Evolutionary conservation across 2,797 vertebrate species (phyloP).

Genomic region (Myotis myotis): DNA sequence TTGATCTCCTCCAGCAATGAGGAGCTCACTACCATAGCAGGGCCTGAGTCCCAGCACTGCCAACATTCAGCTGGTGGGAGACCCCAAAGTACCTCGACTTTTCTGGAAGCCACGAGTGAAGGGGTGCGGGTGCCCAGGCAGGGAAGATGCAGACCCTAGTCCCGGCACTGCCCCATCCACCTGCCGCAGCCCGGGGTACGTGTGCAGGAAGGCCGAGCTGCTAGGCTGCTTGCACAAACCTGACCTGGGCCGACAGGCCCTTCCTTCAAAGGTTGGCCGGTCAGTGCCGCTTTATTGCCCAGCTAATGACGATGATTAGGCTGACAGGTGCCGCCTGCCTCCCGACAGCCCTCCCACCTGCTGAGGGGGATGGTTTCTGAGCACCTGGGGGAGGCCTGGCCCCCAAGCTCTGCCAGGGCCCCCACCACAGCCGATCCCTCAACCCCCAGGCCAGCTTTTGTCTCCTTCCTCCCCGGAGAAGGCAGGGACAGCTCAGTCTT

Average conservation of each 20-base stretch:
- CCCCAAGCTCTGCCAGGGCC: neutral
- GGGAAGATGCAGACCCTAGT: neutral
- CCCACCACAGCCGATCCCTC: neutral
- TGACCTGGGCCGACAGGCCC: slow-evolving; percentile 78
- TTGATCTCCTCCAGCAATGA: neutral
- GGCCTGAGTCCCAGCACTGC: neutral
- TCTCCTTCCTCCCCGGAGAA: neutral
- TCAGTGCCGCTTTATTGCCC: slow-evolving; percentile 82
- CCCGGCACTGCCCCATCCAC: neutral
- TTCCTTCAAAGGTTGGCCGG: slow-evolving; percentile 83
- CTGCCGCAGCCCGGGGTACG: neutral
- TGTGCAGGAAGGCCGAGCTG: neutral
- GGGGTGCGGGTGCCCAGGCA: neutral
- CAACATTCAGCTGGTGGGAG: neutral
- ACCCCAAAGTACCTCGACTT: neutral
- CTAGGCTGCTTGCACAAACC: neutral
- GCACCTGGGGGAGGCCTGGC: neutral
- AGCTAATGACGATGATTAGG: slow-evolving; percentile 85
- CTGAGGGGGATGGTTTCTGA: slow-evolving; percentile 15
- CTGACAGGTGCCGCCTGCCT: slow-evolving; percentile 78
- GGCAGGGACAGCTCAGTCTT: neutral
- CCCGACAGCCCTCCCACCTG: neutral
- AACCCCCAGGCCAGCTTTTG: neutral
- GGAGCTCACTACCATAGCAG: neutral
- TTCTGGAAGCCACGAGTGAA: neutral